Conservation (phyloP, 2,113 vertebrate species). For the Clarias magur region DNA sequence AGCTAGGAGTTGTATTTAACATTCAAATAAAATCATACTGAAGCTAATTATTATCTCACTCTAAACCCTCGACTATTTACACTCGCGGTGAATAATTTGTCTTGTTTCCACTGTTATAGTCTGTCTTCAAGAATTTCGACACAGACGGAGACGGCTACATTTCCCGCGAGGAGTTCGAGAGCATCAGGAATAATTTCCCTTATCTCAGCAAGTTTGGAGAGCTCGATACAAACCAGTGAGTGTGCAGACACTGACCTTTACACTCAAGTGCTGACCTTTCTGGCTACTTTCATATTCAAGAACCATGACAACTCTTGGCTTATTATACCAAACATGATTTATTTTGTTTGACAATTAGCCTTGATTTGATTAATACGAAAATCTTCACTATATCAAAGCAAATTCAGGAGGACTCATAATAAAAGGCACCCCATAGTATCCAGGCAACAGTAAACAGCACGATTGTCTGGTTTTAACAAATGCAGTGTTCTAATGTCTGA, state of each 20-base stretch:
- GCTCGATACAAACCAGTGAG: constrained; percentile 91
- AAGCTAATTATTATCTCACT: constrained; percentile 61
- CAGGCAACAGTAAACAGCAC: background rate
- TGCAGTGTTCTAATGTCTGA: background rate
- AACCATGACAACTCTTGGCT: too few relatives aligned
- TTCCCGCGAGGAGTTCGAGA: constrained; percentile 88
- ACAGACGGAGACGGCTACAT: constrained; percentile 86
- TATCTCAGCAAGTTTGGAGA: constrained; percentile 92
- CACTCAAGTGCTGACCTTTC: background rate
- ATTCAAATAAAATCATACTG: background rate
- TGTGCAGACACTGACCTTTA: background rate
- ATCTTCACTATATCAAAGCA: background rate
- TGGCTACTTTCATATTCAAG: background rate
- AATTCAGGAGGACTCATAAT: background rate
- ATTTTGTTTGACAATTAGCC: background rate
- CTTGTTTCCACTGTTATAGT: constrained; percentile 65
- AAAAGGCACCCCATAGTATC: background rate
- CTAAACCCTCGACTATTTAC: constrained; percentile 73
- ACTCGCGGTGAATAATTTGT: background rate
- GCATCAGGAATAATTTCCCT: constrained; percentile 88
- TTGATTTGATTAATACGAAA: background rate
- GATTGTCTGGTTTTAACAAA: background rate
- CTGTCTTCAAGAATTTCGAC: constrained; percentile 89
- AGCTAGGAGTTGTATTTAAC: background rate
- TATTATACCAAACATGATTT: background rate